A percentile compares a stretch with the other conserved stretches of the same genome.
Evolutionary conservation across 2,797 vertebrate species (phyloP).

Genomic region (Sebastes matsubarae): DNA sequence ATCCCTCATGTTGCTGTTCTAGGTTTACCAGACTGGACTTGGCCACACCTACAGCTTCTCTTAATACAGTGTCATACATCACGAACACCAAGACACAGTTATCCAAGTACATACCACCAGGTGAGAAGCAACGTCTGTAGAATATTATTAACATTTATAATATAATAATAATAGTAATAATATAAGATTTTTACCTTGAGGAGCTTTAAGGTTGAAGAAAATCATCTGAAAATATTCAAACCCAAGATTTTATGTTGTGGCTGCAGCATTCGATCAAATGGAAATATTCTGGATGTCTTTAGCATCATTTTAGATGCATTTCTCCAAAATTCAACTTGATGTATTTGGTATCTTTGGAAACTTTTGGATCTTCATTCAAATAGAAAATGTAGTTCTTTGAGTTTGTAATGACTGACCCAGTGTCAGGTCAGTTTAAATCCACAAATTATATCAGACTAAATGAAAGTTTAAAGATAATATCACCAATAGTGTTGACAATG

Average conservation of each 20-base stretch:
- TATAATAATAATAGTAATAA: not conserved
- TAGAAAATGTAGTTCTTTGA: too few species aligned
- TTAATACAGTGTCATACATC: constrained; percentile 35
- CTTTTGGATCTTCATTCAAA: too few species aligned
- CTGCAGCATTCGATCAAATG: not conserved
- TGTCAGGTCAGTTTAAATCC: too few species aligned
- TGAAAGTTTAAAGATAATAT: too few species aligned
- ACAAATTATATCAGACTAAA: too few species aligned
- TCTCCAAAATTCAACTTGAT: not conserved
- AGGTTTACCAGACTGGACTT: constrained; percentile 74
- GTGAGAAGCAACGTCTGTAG: constrained; percentile 43
- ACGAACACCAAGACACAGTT: constrained; percentile 41
- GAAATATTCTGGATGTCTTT: not conserved
- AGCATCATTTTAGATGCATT: not conserved
- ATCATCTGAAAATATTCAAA: not conserved
- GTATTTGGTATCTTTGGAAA: not conserved
- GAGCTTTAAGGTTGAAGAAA: not conserved
- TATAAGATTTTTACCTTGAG: not conserved
- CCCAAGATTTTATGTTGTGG: not conserved
- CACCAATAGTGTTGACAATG: too few species aligned
- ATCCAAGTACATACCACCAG: constrained; percentile 49
- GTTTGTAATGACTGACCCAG: too few species aligned
- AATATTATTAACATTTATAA: not conserved
- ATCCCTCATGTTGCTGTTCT: not conserved
- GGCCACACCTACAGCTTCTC: constrained; percentile 26